Evolutionary conservation across 2,888 invertebrate species (phyloP).

Genomic region (Leucozona laternaria): DNA sequence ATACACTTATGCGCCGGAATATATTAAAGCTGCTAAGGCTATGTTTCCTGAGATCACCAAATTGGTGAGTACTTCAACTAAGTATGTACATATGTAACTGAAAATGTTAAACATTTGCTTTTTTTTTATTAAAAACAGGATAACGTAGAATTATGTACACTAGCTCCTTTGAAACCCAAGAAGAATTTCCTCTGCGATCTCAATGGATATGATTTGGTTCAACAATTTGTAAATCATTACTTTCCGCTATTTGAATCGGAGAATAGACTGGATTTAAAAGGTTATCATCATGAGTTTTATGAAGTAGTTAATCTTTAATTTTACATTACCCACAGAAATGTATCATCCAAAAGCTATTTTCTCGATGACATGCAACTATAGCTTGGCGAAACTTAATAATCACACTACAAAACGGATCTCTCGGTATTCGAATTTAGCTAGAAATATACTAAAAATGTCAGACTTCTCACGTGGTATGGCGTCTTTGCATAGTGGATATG

Average conservation of each 20-base stretch:
- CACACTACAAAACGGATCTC: conserved; percentile 78
- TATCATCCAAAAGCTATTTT: conserved; percentile 79
- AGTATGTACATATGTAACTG: not conserved
- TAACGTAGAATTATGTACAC: conserved; percentile 78
- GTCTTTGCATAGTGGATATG: conserved; percentile 77
- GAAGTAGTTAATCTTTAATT: not conserved
- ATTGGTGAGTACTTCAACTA: conserved; percentile 73
- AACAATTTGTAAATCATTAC: conserved; percentile 79
- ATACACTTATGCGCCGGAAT: conserved; percentile 79
- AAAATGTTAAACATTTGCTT: not conserved
- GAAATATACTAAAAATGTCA: conserved; percentile 78
- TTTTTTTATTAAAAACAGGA: conserved; percentile 75
- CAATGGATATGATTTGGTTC: conserved; percentile 80
- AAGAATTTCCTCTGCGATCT: conserved; percentile 80
- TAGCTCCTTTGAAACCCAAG: conserved; percentile 77
- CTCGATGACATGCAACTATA: conserved; percentile 79
- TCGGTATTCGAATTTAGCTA: conserved; percentile 78
- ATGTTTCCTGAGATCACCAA: conserved; percentile 79
- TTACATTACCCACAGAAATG: conserved; percentile 62
- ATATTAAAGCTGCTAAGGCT: conserved; percentile 78
- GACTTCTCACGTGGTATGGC: conserved; percentile 77
- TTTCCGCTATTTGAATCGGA: conserved; percentile 79
- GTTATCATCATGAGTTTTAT: conserved; percentile 35
- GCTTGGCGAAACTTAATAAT: conserved; percentile 69
- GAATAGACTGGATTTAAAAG: conserved; percentile 77